phyloP scores from a whole-genome alignment of 1,140 invertebrate species.

The Agrypnia vestita region DNA sequence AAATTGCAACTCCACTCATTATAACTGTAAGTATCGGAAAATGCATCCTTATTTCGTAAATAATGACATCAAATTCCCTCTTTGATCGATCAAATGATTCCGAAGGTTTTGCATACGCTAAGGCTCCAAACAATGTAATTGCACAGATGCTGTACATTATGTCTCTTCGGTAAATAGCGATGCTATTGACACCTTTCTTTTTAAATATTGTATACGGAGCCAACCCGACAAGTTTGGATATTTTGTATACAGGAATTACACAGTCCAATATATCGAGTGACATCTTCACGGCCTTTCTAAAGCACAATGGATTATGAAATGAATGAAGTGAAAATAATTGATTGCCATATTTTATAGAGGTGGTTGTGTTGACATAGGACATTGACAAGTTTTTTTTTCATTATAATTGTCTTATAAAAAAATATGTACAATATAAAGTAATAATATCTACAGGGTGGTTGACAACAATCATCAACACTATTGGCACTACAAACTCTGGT shows the following conservation, averaged over 20 bases:
- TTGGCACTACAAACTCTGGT: too few species aligned
- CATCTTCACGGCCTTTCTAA: constrained; percentile 30
- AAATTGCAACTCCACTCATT: constrained; percentile 7
- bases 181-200: constrained; percentile 15
- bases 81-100: neutral
- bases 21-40: constrained; percentile 24
- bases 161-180: neutral
- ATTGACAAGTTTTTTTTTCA: too few species aligned
- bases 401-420: too few species aligned
- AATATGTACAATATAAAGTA: too few species aligned
- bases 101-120: too few species aligned
- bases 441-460: too few species aligned
- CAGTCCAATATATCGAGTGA: constrained; percentile 17
- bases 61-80: neutral
- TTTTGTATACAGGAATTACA: constrained; percentile 40
- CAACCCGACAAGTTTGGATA: constrained; percentile 40
- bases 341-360: too few species aligned
- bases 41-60: constrained; percentile 17
- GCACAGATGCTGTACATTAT: constrained; percentile 18
- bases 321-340: too few species aligned
- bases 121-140: neutral
- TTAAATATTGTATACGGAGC: constrained; percentile 43
- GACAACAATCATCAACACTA: too few species aligned
- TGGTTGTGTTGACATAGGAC: too few species aligned
- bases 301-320: neutral